phyloP scores from a whole-genome alignment of 64 coral and sea anemone species.

The Stylophora pistillata region DNA sequence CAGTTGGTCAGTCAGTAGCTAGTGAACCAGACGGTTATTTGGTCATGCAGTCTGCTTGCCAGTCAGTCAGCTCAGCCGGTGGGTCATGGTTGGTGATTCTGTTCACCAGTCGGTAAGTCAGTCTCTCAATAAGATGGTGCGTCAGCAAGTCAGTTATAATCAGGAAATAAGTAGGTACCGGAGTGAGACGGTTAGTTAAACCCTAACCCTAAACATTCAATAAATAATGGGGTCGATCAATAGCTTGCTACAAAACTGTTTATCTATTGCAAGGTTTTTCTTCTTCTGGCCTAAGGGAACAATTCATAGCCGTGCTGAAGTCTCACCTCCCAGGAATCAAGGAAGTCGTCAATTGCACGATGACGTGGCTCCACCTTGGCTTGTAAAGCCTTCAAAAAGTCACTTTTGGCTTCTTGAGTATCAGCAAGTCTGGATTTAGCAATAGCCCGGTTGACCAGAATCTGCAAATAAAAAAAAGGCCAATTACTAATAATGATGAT shows the following conservation, averaged over 20 bases:
- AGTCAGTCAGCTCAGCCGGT: too few species aligned
- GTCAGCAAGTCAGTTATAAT: too few species aligned
- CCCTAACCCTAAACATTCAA: too few species aligned
- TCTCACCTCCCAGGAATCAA: constrained; percentile 82
- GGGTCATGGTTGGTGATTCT: too few species aligned
- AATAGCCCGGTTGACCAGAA: constrained; percentile 85
- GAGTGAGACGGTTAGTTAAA: too few species aligned
- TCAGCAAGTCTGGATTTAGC: constrained; percentile 57
- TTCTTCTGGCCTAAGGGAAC: not conserved
- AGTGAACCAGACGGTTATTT: not conserved
- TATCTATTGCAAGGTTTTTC: too few species aligned
- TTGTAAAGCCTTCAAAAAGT: constrained; percentile 84
- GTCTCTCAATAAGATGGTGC: too few species aligned
- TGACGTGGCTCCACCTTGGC: constrained; percentile 88
- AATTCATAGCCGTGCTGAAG: too few species aligned
- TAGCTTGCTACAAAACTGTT: too few species aligned
- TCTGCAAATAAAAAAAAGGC: constrained; percentile 26
- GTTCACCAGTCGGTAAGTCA: too few species aligned
- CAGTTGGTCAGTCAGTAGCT: not conserved
- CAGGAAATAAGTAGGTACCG: too few species aligned
- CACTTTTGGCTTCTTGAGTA: constrained; percentile 71
- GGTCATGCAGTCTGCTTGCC: not conserved
- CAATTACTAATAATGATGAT: not conserved
- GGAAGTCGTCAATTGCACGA: constrained; percentile 77
- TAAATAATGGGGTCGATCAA: too few species aligned